Conservation (phyloP, 2,113 vertebrate genomes). For the Vulpes lagopus region DNA sequence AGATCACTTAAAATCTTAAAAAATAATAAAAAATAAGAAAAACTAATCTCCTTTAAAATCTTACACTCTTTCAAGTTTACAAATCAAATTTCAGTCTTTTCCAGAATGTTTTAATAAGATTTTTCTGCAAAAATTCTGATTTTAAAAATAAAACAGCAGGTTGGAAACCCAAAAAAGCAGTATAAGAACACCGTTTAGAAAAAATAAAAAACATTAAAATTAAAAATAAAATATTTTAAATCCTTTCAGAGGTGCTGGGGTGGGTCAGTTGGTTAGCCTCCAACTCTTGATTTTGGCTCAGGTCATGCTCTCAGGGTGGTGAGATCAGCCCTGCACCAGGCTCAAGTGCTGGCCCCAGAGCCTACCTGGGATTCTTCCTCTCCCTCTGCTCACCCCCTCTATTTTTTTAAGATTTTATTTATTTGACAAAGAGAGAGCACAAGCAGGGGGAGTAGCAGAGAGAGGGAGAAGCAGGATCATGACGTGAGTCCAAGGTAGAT, state of each 20-base stretch:
- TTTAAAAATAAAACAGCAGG: conserved; percentile 19
- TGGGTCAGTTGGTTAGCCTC: background rate
- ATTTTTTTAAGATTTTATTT: too few species aligned
- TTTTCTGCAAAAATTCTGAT: conserved; percentile 8
- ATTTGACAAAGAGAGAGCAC: too few species aligned
- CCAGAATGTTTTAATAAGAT: background rate
- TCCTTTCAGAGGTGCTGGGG: background rate
- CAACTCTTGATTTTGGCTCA: background rate
- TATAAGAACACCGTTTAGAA: background rate
- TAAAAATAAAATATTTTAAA: background rate
- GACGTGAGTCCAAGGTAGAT: background rate
- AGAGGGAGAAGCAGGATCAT: too few species aligned
- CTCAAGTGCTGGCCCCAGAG: too few species aligned
- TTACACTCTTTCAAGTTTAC: background rate
- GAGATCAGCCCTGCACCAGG: too few species aligned
- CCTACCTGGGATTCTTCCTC: too few species aligned
- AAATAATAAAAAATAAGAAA: too few species aligned
- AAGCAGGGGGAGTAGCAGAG: too few species aligned
- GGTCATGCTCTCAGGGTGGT: too few species aligned
- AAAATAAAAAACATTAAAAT: background rate
- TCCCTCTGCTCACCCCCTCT: too few species aligned
- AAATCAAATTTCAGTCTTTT: conserved; percentile 36
- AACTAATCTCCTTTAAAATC: conserved; percentile 21
- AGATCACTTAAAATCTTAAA: too few species aligned
- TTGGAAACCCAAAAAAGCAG: background rate